Conservation (phyloP, 2,888 invertebrate genomes). For the Calephelis perditalis region DNA sequence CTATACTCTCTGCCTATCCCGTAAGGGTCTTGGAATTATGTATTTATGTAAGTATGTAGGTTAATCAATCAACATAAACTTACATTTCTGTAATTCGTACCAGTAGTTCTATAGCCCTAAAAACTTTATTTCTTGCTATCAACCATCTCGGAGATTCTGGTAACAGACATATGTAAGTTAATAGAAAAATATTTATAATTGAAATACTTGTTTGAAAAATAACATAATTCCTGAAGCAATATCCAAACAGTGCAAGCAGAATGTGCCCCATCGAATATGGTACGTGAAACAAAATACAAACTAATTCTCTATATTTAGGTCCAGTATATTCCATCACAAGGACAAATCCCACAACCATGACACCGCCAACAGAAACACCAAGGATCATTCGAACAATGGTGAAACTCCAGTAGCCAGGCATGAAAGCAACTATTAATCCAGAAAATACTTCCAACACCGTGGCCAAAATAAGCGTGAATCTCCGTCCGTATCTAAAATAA, state of each 20-base stretch:
- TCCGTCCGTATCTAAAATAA: constrained; percentile 82
- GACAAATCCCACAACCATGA: constrained; percentile 79
- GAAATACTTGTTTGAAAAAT: constrained; percentile 81
- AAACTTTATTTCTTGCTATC: constrained; percentile 80
- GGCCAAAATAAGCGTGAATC: constrained; percentile 82
- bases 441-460: constrained; percentile 83
- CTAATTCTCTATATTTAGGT: constrained; percentile 58
- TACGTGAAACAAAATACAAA: constrained; percentile 80
- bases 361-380: constrained; percentile 87
- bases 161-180: constrained; percentile 82
- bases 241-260: constrained; percentile 79
- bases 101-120: constrained; percentile 79
- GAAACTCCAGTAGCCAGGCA: constrained; percentile 81
- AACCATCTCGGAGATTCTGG: constrained; percentile 91
- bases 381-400: constrained; percentile 81
- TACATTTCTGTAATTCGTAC: constrained; percentile 36
- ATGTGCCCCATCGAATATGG: constrained; percentile 83
- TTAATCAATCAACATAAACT: too few relatives aligned
- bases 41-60: too few relatives aligned
- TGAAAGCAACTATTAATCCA: constrained; percentile 82
- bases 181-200: constrained; percentile 70
- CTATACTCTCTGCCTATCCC: too few relatives aligned
- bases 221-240: constrained; percentile 80
- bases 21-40: too few relatives aligned
- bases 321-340: constrained; percentile 83